Conservation (phyloP, 2,888 invertebrate species). For the Nomada ruficornis region DNA sequence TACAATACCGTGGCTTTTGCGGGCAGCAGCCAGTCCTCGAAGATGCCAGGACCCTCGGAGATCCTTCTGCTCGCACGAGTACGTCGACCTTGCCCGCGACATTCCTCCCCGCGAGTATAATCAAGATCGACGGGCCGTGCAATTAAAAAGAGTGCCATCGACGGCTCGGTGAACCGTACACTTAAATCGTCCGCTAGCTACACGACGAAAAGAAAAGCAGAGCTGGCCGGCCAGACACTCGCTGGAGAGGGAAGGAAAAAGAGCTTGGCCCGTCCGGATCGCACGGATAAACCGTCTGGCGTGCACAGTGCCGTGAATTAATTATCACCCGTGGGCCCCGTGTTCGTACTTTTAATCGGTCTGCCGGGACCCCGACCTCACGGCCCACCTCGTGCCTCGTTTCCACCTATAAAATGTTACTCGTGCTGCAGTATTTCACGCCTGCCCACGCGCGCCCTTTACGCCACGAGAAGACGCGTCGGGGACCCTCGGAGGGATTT, state of each 20-base stretch:
- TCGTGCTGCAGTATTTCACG: slow-evolving; percentile 78
- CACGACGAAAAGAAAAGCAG: slow-evolving; percentile 42
- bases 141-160: slow-evolving; percentile 69
- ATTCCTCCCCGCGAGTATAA: slow-evolving; percentile 63
- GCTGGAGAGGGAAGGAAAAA: slow-evolving; percentile 61
- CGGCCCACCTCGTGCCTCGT: slow-evolving; percentile 62
- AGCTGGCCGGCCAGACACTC: slow-evolving; percentile 10
- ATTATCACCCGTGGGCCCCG: slow-evolving; percentile 75
- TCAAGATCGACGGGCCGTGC: slow-evolving; percentile 71
- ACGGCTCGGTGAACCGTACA: slow-evolving; percentile 63
- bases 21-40: not conserved
- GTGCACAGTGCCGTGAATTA: slow-evolving; percentile 77
- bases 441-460: slow-evolving; percentile 77
- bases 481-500: slow-evolving; percentile 29
- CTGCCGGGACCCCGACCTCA: slow-evolving; percentile 68
- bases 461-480: slow-evolving; percentile 49
- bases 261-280: slow-evolving; percentile 69
- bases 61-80: slow-evolving; percentile 22
- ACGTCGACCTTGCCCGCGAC: slow-evolving; percentile 61
- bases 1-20: not conserved
- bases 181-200: slow-evolving; percentile 57
- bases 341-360: slow-evolving; percentile 75
- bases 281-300: slow-evolving; percentile 71
- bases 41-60: not conserved
- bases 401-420: slow-evolving; percentile 72